Percentiles rank a stretch among this genome's conserved stretches.
Conservation (phyloP, 2,888 invertebrate species). For the Sesia apiformis region DNA sequence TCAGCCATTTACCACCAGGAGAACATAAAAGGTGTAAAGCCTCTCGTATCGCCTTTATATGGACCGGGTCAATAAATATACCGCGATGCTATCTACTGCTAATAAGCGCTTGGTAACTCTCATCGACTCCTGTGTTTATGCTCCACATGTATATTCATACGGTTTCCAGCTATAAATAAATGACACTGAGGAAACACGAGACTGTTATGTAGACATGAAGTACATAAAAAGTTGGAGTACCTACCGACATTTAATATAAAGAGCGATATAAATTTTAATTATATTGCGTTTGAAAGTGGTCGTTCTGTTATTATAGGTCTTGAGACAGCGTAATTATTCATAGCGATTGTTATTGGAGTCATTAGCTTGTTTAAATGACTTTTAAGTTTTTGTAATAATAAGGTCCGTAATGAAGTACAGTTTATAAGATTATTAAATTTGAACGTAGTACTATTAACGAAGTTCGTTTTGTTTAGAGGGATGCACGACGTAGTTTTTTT, state of each 20-base stretch:
- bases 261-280: no score
- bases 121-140: constrained; percentile 36
- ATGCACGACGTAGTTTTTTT: no score
- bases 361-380: not conserved
- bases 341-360: not conserved
- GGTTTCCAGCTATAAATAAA: no score
- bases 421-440: no score
- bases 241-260: no score
- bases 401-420: not conserved
- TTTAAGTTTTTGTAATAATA: not conserved
- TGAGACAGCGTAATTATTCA: not conserved
- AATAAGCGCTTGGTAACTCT: constrained; percentile 42
- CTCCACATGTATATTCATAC: constrained; percentile 34
- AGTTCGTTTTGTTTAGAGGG: no score
- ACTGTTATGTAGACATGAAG: no score
- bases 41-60: constrained; percentile 18
- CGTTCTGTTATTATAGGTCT: not conserved
- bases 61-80: constrained; percentile 31
- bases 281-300: not conserved
- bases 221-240: no score
- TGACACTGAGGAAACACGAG: no score
- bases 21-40: constrained; percentile 20
- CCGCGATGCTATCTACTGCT: constrained; percentile 38
- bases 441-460: no score
- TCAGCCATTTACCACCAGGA: not conserved